A percentile compares a stretch with the other conserved stretches of the same genome.
phyloP scores from a whole-genome alignment of 2,113 vertebrate genomes.

The Clarias macrocephalus region DNA sequence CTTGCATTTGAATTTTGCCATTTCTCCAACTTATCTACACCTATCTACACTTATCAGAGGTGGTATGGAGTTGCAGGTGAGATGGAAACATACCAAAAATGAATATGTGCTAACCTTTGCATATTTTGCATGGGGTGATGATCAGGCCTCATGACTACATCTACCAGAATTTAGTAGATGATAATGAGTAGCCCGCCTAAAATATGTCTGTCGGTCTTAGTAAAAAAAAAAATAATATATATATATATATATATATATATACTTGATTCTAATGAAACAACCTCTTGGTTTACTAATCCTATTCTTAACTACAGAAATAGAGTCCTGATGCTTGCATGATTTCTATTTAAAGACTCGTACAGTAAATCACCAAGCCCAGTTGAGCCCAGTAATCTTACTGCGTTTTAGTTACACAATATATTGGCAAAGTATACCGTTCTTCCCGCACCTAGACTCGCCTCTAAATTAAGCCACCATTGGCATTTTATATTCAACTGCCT shows the following conservation, averaged over 20 bases:
- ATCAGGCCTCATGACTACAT: background rate
- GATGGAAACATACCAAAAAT: background rate
- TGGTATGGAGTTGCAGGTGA: background rate
- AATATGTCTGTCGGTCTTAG: background rate
- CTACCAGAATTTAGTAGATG: background rate
- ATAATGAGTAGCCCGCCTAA: background rate
- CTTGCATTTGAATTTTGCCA: background rate
- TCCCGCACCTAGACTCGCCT: background rate
- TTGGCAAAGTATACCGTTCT: background rate
- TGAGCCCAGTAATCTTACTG: background rate
- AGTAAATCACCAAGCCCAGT: background rate
- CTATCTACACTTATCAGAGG: background rate
- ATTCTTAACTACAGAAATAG: background rate
- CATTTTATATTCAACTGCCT: slow-evolving; percentile 1
- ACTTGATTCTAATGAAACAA: background rate
- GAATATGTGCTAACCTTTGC: background rate
- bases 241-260: too few relatives aligned
- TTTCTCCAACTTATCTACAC: background rate
- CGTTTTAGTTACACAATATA: slow-evolving; percentile 4
- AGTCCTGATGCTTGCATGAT: background rate
- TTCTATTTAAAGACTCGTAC: background rate
- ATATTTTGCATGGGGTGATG: background rate
- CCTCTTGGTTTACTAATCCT: background rate
- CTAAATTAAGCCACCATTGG: slow-evolving; percentile 5
- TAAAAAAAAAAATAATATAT: background rate